phyloP scores from a whole-genome alignment of 2,113 vertebrate genomes.

The Oryzias melastigma region DNA sequence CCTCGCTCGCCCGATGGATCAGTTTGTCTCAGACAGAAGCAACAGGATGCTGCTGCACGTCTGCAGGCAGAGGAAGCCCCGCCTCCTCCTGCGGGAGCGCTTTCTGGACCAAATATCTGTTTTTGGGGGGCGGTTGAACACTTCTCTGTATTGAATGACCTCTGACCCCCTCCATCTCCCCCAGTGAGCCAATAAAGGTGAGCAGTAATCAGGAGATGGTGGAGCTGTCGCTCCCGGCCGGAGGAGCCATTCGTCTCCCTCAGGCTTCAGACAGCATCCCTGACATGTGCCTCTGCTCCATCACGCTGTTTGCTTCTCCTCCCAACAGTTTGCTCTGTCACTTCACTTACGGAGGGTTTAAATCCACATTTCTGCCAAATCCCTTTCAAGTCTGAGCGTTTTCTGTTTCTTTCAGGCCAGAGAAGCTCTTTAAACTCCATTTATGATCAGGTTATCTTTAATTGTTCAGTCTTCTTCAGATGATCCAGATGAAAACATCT shows the following conservation, averaged over 20 bases:
- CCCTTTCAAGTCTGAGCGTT: too few relatives aligned
- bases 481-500: too few relatives aligned
- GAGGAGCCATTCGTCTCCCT: constrained; percentile 54
- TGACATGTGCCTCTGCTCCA: constrained; percentile 23
- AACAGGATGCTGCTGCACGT: constrained; percentile 5
- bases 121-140: constrained; percentile 2
- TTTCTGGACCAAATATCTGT: neutral
- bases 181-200: constrained; percentile 67
- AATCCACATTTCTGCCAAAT: too few relatives aligned
- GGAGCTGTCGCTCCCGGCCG: constrained; percentile 44
- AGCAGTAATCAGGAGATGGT: constrained; percentile 72
- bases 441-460: too few relatives aligned
- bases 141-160: constrained; percentile 41
- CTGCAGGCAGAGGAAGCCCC: constrained; percentile 15
- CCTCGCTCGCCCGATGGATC: constrained; percentile 72
- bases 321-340: too few relatives aligned
- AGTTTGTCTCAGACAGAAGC: constrained; percentile 57
- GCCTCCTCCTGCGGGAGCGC: too few relatives aligned
- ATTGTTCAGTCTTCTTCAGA: too few relatives aligned
- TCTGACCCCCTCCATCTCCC: constrained; percentile 57
- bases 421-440: too few relatives aligned
- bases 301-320: too few relatives aligned
- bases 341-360: too few relatives aligned
- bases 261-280: constrained; percentile 30
- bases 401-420: too few relatives aligned